These are phyloP conservation scores for Tipula helvola DNA, from an alignment of 2,888 invertebrate genomes.

Conservation along the genomic window DNA sequence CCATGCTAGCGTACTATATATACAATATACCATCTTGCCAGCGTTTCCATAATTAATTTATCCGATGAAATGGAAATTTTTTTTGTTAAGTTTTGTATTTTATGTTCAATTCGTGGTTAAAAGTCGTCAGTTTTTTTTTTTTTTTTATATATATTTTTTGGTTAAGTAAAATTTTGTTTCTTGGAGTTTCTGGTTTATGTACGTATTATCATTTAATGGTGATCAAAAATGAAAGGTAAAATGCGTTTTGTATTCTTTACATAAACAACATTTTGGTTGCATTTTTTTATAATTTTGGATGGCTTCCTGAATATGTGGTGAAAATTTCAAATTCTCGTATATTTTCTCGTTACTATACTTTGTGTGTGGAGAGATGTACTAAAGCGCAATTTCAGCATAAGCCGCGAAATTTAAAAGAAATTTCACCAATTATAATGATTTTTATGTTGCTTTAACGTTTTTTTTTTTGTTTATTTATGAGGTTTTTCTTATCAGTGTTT, in stretches of 20 bases:
- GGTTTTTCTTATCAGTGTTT: neutral
- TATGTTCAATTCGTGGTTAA: neutral
- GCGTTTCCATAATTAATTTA: neutral
- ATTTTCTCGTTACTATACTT: neutral
- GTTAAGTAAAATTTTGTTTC: neutral
- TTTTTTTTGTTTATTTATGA: neutral
- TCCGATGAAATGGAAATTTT: constrained; percentile 4
- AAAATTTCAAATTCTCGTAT: neutral
- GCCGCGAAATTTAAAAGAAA: neutral
- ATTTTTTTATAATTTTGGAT: neutral
- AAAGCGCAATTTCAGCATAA: neutral
- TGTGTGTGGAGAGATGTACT: neutral
- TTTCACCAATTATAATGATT: neutral
- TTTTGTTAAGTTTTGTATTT: neutral
- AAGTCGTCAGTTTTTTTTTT: neutral
- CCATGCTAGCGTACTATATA: neutral
- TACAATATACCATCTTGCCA: neutral
- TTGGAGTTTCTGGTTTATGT: neutral
- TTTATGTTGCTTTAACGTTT: neutral
- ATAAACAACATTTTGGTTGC: neutral
- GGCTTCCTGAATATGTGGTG: neutral
- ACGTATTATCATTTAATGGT: neutral
- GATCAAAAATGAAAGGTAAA: neutral
- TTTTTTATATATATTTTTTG: neutral
- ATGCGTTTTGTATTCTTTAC: neutral